Conservation (phyloP, 2,113 vertebrate species). For the Charina bottae region DNA sequence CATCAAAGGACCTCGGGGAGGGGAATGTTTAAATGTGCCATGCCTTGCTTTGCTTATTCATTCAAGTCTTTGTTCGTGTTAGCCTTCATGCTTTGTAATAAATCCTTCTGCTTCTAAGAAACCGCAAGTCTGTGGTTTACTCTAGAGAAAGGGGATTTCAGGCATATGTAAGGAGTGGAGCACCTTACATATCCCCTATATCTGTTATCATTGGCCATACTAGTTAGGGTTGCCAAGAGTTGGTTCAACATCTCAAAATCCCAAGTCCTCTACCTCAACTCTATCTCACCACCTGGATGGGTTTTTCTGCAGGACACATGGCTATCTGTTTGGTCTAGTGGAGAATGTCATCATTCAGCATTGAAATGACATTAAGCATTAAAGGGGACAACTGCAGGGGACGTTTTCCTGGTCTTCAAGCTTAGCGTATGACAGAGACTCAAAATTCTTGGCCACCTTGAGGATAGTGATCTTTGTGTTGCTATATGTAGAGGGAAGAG, state of each 20-base stretch:
- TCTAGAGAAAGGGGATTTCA: no score
- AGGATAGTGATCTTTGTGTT: not conserved
- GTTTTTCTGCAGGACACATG: not conserved
- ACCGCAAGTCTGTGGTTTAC: no score
- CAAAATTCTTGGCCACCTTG: not conserved
- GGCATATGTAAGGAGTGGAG: no score
- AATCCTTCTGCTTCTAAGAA: no score
- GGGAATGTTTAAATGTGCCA: no score
- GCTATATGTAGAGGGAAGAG: not conserved
- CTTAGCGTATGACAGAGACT: not conserved
- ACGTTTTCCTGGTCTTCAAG: not conserved
- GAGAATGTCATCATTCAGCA: not conserved
- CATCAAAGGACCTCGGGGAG: no score
- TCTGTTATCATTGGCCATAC: not conserved
- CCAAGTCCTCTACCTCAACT: not conserved
- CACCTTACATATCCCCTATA: not conserved
- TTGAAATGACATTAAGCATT: not conserved
- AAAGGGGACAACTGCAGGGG: not conserved
- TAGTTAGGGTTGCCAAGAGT: not conserved
- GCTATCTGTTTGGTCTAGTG: not conserved
- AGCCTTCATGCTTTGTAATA: no score
- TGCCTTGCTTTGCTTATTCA: no score
- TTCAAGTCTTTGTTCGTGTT: no score
- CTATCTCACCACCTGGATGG: not conserved
- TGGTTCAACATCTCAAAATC: not conserved